A percentile compares a stretch with the other conserved stretches of the same genome.
Conservation (phyloP, 35 echinoderm and acorn worm species). For the Ophioderma brevispina region DNA sequence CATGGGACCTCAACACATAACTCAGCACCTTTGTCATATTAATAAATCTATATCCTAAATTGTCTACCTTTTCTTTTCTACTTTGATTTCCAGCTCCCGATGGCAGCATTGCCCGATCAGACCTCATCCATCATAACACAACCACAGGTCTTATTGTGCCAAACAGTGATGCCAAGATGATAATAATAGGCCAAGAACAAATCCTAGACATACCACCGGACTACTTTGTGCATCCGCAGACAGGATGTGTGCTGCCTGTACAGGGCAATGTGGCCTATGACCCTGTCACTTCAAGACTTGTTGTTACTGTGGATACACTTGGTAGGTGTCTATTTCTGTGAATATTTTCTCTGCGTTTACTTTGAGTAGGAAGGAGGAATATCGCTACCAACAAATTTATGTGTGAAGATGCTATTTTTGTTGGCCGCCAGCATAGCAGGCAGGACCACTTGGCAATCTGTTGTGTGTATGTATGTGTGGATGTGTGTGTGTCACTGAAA, state of each 20-base stretch:
- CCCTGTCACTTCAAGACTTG: slow-evolving; percentile 71
- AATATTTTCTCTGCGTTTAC: too few species aligned
- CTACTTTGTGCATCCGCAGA: slow-evolving; percentile 86
- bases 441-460: too few species aligned
- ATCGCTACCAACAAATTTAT: too few species aligned
- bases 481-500: too few species aligned
- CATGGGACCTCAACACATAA: too few species aligned
- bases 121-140: slow-evolving; percentile 76
- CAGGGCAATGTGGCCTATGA: slow-evolving; percentile 94
- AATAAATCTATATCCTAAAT: too few species aligned
- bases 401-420: too few species aligned
- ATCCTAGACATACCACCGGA: slow-evolving; percentile 58
- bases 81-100: slow-evolving; percentile 59
- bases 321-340: too few species aligned
- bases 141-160: slow-evolving; percentile 81
- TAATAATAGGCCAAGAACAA: slow-evolving; percentile 40
- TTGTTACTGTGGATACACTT: slow-evolving; percentile 71
- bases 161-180: slow-evolving; percentile 70
- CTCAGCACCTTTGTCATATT: too few species aligned
- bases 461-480: too few species aligned
- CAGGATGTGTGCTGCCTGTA: slow-evolving; percentile 78
- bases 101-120: slow-evolving; percentile 51
- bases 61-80: not conserved
- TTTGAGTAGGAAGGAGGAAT: too few species aligned
- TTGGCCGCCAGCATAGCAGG: too few species aligned